Evolutionary conservation across 2,113 vertebrate genomes (phyloP).

Genomic region (Hippocampus guttulatus): DNA sequence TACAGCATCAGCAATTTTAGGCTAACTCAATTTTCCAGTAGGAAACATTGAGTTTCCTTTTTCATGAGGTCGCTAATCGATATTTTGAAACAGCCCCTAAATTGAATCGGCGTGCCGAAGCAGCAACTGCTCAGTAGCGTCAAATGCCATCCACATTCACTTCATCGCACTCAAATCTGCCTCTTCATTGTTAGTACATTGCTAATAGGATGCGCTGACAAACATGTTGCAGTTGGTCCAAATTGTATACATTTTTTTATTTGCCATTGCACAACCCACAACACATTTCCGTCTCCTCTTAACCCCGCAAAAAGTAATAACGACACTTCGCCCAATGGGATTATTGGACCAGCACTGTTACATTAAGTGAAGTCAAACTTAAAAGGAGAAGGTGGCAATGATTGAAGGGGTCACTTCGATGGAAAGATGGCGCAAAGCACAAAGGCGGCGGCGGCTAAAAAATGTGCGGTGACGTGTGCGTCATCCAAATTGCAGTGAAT

Average conservation of each 20-base stretch:
- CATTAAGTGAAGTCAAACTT: slow-evolving; percentile 11
- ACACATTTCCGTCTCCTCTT: background rate
- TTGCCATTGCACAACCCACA: background rate
- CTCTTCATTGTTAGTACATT: background rate
- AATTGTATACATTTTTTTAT: background rate
- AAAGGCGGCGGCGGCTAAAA: background rate
- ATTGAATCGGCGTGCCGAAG: background rate
- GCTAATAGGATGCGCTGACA: background rate
- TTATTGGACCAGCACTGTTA: slow-evolving; percentile 17
- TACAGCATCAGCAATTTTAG: too few relatives aligned
- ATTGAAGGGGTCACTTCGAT: slow-evolving; percentile 19
- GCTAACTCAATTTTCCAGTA: background rate
- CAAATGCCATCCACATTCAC: background rate
- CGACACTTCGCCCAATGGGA: slow-evolving; percentile 20
- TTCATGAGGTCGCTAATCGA: background rate
- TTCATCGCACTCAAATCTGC: background rate
- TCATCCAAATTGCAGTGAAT: slow-evolving; percentile 62
- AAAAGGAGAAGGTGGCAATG: slow-evolving; percentile 9
- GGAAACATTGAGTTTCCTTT: background rate
- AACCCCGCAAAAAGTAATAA: background rate
- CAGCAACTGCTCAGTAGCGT: background rate
- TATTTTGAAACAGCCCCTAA: background rate
- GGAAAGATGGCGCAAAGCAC: slow-evolving; percentile 53
- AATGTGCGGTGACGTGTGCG: slow-evolving; percentile 49
- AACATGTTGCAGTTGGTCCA: background rate